Evolutionary conservation across 2,113 vertebrate species (phyloP), one percentile per base, ranked within the genome.

Genomic region (Opisthocomus hoazin): DNA sequence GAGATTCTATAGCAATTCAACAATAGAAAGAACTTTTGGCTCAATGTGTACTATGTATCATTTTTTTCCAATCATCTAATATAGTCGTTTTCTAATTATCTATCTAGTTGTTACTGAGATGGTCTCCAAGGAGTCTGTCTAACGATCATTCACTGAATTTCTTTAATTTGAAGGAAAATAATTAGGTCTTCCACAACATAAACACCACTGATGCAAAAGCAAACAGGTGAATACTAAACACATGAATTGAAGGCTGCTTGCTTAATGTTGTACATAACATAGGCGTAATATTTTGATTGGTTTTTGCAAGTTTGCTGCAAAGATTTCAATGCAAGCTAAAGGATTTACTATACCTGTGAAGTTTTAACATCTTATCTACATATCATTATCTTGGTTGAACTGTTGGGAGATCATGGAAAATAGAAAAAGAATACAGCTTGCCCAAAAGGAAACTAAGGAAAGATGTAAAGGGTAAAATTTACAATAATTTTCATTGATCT

Each of bases 161-260:
- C 77, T 77, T 94, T 96, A 96, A 97, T 98, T 96, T 97, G 93
- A 78, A 91, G 94, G 20, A 96, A 97, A 97, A 96, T 98, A 98
- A 98, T 97, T 97, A 96, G 94, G 84, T 64, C 71, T 97, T 90
- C 86, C 89, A 88, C 30, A 87, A 74, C 20, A 84, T 93, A 89
- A 96, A 90, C 96, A 94, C 91, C 96, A 97, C 96, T 97, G 94
- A 97, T 96, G 89, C 87, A 88, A 94, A 97, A 87, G 63, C 84
- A 97, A 94, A 97, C 76, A 93, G 87, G 23, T 86, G 60, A 83
- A 87, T 94, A 82, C 66, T 77, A 79, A 95, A 61, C 12, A 84
- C 14, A 36, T 43, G 2, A 86, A 87, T 12, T 56, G 43, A 93
- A 87, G 73, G 26, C 16, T 90, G 32, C 12, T 70, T 66, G 19